Evolutionary conservation across 2,113 vertebrate species (phyloP).

Genomic region (Uropsilus gracilis): DNA sequence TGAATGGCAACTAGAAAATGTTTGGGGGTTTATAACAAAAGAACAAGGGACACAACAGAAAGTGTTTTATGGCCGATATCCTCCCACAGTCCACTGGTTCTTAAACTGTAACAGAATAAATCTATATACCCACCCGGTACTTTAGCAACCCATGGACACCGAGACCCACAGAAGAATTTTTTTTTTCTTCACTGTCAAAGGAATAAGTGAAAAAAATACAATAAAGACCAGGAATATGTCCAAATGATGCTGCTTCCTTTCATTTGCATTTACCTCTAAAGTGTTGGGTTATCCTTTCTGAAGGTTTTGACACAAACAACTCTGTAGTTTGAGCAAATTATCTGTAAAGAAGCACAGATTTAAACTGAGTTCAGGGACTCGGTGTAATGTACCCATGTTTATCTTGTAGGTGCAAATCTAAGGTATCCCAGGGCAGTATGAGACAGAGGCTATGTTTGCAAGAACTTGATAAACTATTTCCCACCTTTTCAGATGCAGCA

Average conservation of each 20-base stretch:
- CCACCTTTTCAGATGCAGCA: neutral
- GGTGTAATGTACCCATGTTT: neutral
- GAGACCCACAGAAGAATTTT: neutral
- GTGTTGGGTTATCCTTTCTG: neutral
- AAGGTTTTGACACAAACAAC: neutral
- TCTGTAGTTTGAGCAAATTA: neutral
- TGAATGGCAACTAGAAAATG: neutral
- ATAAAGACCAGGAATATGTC: neutral
- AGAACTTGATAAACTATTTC: neutral
- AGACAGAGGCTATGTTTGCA: neutral
- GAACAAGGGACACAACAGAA: neutral
- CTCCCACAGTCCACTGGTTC: neutral
- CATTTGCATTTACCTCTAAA: neutral
- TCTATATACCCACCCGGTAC: accelerated
- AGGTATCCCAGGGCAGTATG: neutral
- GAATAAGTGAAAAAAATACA: neutral
- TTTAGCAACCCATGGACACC: neutral
- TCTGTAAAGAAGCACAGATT: neutral
- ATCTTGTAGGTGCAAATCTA: neutral
- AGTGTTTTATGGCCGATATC: neutral
- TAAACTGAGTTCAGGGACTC: neutral
- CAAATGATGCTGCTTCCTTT: neutral
- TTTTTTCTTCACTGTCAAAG: neutral
- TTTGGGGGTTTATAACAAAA: neutral
- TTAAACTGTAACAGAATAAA: neutral